Conservation (phyloP, 2,113 vertebrate genomes). For the Albula glossodonta region DNA sequence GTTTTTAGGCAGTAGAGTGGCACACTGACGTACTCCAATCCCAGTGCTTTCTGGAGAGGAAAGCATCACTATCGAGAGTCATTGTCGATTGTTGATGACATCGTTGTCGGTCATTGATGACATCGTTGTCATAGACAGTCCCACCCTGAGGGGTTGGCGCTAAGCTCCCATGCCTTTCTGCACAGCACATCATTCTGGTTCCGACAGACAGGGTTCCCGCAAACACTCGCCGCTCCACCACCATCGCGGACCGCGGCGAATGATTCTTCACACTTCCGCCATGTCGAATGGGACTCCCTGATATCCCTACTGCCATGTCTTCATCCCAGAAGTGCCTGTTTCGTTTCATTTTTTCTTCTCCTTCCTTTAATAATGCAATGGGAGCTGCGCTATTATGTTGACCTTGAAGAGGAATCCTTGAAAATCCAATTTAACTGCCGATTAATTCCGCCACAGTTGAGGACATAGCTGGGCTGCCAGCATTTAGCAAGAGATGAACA, state of each 20-base stretch:
- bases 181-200: neutral
- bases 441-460: conserved; percentile 20
- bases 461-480: neutral
- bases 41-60: no score
- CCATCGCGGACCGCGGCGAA: conserved; percentile 19
- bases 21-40: neutral
- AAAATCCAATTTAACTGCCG: conserved; percentile 36
- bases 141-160: neutral
- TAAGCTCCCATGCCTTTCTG: neutral
- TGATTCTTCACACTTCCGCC: conserved; percentile 22
- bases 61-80: no score
- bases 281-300: conserved; percentile 33
- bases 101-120: neutral
- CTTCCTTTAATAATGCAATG: conserved; percentile 22
- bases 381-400: conserved; percentile 17
- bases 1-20: neutral
- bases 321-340: conserved; percentile 59
- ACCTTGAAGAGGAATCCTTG: conserved; percentile 28
- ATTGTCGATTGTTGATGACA: neutral
- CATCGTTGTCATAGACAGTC: neutral
- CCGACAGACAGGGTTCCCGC: neutral
- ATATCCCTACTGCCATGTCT: conserved; percentile 48
- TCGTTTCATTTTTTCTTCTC: conserved; percentile 32
- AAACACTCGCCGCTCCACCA: neutral
- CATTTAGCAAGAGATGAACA: conserved; percentile 21